A percentile compares a stretch with the other conserved stretches of the same genome.
These are phyloP conservation scores for Deroplatys truncata DNA, from an alignment of 2,888 invertebrate species.

Conservation along the genomic window DNA sequence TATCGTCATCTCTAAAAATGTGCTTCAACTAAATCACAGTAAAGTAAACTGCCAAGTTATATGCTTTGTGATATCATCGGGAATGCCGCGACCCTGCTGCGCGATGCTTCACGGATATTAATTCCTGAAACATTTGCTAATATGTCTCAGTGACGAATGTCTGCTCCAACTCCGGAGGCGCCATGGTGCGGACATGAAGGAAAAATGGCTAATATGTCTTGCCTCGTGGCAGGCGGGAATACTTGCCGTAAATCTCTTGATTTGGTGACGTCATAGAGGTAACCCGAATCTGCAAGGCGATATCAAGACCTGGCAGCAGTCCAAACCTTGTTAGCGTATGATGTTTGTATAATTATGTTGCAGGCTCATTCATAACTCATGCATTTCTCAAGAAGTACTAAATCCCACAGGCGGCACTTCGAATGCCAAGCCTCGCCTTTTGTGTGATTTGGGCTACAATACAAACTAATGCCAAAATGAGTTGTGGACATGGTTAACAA, in stretches of 20 bases:
- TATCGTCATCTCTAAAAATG: too few relatives aligned
- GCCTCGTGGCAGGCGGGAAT: background rate
- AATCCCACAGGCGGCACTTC: background rate
- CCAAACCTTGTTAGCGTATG: background rate
- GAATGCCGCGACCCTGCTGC: too few relatives aligned
- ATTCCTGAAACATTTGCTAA: background rate
- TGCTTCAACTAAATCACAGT: too few relatives aligned
- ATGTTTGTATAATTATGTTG: background rate
- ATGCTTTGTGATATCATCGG: too few relatives aligned
- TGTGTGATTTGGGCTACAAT: background rate
- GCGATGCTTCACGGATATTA: too few relatives aligned
- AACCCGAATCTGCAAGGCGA: background rate
- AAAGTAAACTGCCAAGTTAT: too few relatives aligned
- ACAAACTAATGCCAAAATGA: background rate
- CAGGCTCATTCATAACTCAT: background rate
- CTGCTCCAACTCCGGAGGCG: background rate
- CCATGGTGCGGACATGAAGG: background rate
- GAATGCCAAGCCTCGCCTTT: background rate
- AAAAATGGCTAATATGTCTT: background rate
- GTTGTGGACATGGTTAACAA: background rate
- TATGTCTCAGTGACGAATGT: background rate
- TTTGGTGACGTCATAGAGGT: background rate
- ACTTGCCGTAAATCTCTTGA: background rate
- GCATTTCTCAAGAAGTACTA: background rate
- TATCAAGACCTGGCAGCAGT: background rate